Base-by-base conservation (phyloP, 2,113 vertebrate species). In the Coryphaenoides rupestris region DNA sequence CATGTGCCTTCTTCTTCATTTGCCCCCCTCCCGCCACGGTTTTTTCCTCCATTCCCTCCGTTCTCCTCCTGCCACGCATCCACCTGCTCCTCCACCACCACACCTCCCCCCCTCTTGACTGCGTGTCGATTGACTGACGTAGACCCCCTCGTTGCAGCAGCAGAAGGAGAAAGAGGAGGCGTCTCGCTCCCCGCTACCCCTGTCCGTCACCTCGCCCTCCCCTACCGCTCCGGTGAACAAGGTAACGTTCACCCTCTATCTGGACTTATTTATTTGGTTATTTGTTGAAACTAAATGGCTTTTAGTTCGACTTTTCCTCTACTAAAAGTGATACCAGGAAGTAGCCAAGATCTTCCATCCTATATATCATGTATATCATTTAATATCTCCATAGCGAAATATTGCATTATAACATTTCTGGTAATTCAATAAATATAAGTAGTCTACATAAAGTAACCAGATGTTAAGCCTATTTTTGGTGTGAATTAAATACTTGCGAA, bases 61-160 rank as follows among this genome's bases (percentile, higher is more conserved):
- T 1, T n/a, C 24, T 52, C n/a, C 58, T 52, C 21, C 21, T 9
- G 26, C 59, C 21, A 21, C 33, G 1, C 56, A 6, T 52, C 47
- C 3, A 1, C 19, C 2, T 24, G 5, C 28, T 53, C 58, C 22
- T 53, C 46, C 28, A 15, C 21, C 13, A 10, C 66, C 19, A 33
- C 53, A 0, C 46, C 17, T 23, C 5, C 24, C 45, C 2, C 59
- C n/a, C 47, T 4, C 58, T 47, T 60, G 63, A 2, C 55, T 0
- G 13, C 0, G 9, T 55, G 17, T 62, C 12, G 54, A 24, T 69
- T 70, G 52, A 73, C 70, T 80, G 81, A 88, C 28, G 53, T 23
- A 86, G 84, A 68, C 73, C 58, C 57, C 80, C 45, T 84, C 66
- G 21, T 73, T 82, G 70, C 77, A 95, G 94, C 95, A 96, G 53